These are phyloP conservation scores for Spodoptera picta DNA, from an alignment of 2,888 invertebrate genomes.

Conservation along the genomic window DNA sequence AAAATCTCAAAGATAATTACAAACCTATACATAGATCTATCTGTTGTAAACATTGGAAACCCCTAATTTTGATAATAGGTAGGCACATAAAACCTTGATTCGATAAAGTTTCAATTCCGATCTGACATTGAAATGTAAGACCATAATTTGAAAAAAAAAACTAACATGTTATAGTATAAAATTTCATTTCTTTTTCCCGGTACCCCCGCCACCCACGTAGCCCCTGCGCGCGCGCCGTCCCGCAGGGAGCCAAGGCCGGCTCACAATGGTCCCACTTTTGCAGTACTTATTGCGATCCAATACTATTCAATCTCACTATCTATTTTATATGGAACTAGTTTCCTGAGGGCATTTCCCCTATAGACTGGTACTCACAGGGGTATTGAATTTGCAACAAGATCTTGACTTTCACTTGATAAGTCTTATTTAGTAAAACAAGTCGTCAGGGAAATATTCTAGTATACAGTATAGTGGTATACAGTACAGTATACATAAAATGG, in stretches of 20 bases:
- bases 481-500: slow-evolving; percentile 9
- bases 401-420: slow-evolving; percentile 61
- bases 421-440: slow-evolving; percentile 36
- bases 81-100: slow-evolving; percentile 4
- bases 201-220: slow-evolving; percentile 74
- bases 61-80: slow-evolving; percentile 31
- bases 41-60: slow-evolving; percentile 11
- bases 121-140: slow-evolving; percentile 25
- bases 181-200: slow-evolving; percentile 48
- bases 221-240: slow-evolving; percentile 66
- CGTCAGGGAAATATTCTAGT: slow-evolving; percentile 1
- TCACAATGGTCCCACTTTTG: slow-evolving; percentile 80
- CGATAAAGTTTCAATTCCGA: slow-evolving; percentile 33
- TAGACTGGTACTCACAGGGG: slow-evolving; percentile 67
- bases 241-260: slow-evolving; percentile 77
- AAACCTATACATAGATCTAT: neutral
- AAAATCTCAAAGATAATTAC: too few relatives aligned
- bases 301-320: slow-evolving; percentile 84
- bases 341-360: slow-evolving; percentile 77
- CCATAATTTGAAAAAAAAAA: slow-evolving; percentile 38
- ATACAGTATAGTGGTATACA: neutral
- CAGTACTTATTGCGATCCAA: slow-evolving; percentile 82
- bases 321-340: slow-evolving; percentile 84
- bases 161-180: slow-evolving; percentile 42
- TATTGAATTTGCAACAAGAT: slow-evolving; percentile 66